A percentile compares a stretch with the other conserved stretches of the same genome.
These are phyloP conservation scores for Strix aluco DNA, from an alignment of 2,113 vertebrate genomes.

Conservation along the genomic window DNA sequence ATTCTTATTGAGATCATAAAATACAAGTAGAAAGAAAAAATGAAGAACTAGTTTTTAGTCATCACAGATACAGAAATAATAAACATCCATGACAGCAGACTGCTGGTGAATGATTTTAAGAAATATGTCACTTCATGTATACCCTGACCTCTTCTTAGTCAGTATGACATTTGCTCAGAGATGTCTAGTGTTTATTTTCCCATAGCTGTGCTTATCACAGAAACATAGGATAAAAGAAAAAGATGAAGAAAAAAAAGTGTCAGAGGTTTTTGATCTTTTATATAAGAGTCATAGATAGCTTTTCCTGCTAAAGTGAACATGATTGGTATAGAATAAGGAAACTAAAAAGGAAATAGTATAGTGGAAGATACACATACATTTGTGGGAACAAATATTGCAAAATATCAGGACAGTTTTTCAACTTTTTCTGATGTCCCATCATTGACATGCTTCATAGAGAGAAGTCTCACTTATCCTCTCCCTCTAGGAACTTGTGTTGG, in stretches of 20 bases:
- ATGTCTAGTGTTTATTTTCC: neutral
- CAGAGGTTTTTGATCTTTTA: neutral
- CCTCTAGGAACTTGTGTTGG: neutral
- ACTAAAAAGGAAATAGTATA: neutral
- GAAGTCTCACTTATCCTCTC: neutral
- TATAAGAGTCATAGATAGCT: neutral
- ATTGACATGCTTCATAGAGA: neutral
- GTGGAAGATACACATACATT: neutral
- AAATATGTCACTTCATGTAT: neutral
- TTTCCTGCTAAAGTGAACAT: neutral
- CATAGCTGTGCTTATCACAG: neutral
- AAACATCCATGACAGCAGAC: neutral
- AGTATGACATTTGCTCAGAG: neutral
- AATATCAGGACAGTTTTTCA: neutral
- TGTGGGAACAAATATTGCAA: neutral
- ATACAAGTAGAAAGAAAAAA: neutral
- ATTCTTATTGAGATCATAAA: neutral
- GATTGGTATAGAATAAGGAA: neutral
- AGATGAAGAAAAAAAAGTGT: neutral
- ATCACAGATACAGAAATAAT: neutral
- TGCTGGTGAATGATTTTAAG: neutral
- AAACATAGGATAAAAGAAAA: neutral
- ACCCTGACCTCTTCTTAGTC: neutral
- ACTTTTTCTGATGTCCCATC: neutral
- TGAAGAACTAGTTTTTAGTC: neutral